Percentiles rank a stretch among this genome's conserved stretches.
These are phyloP conservation scores for Pseudomyrmex gracilis DNA, from an alignment of 1,140 invertebrate species.

Conservation along the genomic window DNA sequence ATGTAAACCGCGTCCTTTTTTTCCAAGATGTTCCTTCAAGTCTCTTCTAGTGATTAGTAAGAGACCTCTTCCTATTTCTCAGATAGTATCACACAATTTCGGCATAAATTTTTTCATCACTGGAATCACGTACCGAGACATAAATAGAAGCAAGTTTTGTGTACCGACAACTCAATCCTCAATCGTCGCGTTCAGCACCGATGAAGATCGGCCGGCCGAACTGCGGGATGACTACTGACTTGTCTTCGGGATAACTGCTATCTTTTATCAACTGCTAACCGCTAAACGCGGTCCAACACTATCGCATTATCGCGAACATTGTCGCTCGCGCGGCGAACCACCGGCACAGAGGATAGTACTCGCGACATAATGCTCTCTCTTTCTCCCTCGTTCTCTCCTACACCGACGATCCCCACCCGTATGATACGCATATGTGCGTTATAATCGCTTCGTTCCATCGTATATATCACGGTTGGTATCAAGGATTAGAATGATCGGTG, in stretches of 20 bases:
- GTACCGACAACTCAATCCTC: background rate
- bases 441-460: slow-evolving; percentile 52
- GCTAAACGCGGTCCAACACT: slow-evolving; percentile 81
- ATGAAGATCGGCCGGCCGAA: slow-evolving; percentile 65
- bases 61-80: background rate
- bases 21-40: background rate
- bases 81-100: background rate
- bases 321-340: slow-evolving; percentile 71
- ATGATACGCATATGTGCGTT: slow-evolving; percentile 64
- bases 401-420: slow-evolving; percentile 68
- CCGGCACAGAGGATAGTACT: slow-evolving; percentile 68
- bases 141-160: background rate
- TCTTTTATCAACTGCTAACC: slow-evolving; percentile 85
- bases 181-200: background rate
- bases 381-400: slow-evolving; percentile 66
- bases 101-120: background rate
- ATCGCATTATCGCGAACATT: slow-evolving; percentile 80
- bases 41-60: slow-evolving; percentile 18
- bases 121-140: too few species aligned
- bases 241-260: slow-evolving; percentile 80
- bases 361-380: slow-evolving; percentile 56
- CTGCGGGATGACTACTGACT: slow-evolving; percentile 79
- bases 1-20: too few species aligned
- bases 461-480: slow-evolving; percentile 38
- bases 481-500: slow-evolving; percentile 48